A percentile compares a stretch with the other conserved stretches of the same genome.
These are phyloP conservation scores for Drosophila pseudoobscura DNA, from an alignment of 1,140 invertebrate species.

Conservation along the genomic window DNA sequence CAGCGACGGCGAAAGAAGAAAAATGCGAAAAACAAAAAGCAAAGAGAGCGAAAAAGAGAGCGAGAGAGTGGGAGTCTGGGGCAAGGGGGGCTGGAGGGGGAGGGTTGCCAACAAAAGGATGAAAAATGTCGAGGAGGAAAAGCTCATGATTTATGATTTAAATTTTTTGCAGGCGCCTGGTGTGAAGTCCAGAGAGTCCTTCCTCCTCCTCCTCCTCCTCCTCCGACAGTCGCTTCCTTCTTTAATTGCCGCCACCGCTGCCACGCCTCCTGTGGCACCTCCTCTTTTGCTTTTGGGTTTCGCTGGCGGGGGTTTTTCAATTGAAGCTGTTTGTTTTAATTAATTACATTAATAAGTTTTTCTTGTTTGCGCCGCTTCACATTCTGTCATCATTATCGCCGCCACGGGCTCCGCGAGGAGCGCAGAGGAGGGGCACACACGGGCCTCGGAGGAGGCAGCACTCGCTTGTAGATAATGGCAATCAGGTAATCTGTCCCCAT, in stretches of 20 bases:
- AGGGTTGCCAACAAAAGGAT: constrained; percentile 39
- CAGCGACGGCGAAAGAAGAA: constrained; percentile 53
- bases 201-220: too few relatives aligned
- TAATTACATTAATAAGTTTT: constrained; percentile 77
- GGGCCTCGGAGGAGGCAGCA: too few relatives aligned
- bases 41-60: constrained; percentile 39
- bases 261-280: neutral
- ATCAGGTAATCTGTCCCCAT: constrained; percentile 33
- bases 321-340: constrained; percentile 77
- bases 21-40: constrained; percentile 79
- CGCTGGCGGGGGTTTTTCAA: constrained; percentile 40
- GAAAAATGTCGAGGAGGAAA: constrained; percentile 73
- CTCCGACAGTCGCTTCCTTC: constrained; percentile 48
- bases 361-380: constrained; percentile 53
- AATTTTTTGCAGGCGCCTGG: constrained; percentile 62
- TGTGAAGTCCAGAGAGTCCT: constrained; percentile 57
- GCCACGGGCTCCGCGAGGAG: too few relatives aligned
- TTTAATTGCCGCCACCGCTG: constrained; percentile 57
- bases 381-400: constrained; percentile 34
- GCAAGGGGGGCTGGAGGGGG: neutral
- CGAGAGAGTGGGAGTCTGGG: constrained; percentile 11
- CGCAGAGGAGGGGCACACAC: too few relatives aligned
- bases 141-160: constrained; percentile 82
- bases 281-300: constrained; percentile 3
- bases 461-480: neutral